These are phyloP conservation scores for Leptestheria dahalacensis DNA, from an alignment of 1,140 invertebrate species.

Conservation along the genomic window DNA sequence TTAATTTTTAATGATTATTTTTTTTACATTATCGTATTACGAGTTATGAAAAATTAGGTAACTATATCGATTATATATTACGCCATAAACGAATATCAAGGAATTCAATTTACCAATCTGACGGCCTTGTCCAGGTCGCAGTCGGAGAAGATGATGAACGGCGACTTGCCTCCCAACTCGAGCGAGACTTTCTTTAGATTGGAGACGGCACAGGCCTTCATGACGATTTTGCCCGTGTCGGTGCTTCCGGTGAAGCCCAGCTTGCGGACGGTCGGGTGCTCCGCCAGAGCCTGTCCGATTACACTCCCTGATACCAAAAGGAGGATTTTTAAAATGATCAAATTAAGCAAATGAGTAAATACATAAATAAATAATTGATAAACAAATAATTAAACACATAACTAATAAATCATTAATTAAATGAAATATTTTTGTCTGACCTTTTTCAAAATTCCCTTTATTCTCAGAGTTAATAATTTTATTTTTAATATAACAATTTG, in stretches of 20 bases:
- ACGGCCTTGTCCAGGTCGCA: conserved; percentile 87
- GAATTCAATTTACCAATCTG: conserved; percentile 45
- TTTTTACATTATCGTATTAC: too few species aligned
- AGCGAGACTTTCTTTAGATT: conserved; percentile 88
- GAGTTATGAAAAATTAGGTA: not conserved
- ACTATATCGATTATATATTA: conserved; percentile 4
- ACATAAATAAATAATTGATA: too few species aligned
- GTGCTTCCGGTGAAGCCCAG: conserved; percentile 91
- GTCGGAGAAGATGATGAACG: conserved; percentile 81
- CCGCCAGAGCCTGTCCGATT: conserved; percentile 67
- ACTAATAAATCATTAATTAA: too few species aligned
- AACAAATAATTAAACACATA: too few species aligned
- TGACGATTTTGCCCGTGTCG: conserved; percentile 67
- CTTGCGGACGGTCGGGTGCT: conserved; percentile 70
- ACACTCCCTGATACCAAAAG: conserved; percentile 43
- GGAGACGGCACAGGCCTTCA: conserved; percentile 70
- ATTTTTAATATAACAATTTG: too few species aligned
- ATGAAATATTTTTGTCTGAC: too few species aligned
- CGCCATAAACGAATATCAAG: not conserved
- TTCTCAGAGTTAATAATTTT: too few species aligned
- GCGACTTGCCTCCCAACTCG: conserved; percentile 90
- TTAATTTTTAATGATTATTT: not conserved
- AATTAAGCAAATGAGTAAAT: too few species aligned
- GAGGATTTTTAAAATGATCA: too few species aligned
- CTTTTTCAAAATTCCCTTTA: too few species aligned